These are phyloP conservation scores for Apodemia duryi DNA, from an alignment of 2,888 invertebrate genomes.

Conservation along the genomic window DNA sequence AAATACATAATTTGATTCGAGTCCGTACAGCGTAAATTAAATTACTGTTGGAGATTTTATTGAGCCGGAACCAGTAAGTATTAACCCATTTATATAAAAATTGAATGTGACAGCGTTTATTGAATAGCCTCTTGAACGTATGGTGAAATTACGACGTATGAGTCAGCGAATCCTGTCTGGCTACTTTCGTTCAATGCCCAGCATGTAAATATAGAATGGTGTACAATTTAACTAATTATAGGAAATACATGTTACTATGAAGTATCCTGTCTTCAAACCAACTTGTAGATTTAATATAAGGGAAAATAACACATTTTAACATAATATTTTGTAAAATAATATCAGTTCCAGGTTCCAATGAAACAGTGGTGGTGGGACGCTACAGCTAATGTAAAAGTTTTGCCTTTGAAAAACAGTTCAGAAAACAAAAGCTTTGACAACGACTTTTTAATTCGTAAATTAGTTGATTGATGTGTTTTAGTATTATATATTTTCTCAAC, in stretches of 20 bases:
- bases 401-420: too few relatives aligned
- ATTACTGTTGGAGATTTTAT: not conserved
- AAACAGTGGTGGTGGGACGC: too few relatives aligned
- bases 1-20: not conserved
- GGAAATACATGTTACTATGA: slow-evolving; percentile 12
- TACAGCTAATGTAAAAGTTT: too few relatives aligned
- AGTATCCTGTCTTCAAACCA: not conserved
- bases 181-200: slow-evolving; percentile 30
- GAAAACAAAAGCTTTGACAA: too few relatives aligned
- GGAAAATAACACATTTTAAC: not conserved
- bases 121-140: slow-evolving; percentile 21
- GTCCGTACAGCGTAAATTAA: not conserved
- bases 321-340: too few relatives aligned
- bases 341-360: too few relatives aligned
- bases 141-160: slow-evolving; percentile 33
- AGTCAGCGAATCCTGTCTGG: slow-evolving; percentile 30
- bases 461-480: too few relatives aligned
- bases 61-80: not conserved
- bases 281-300: too few relatives aligned
- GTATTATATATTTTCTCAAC: too few relatives aligned
- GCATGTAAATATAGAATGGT: slow-evolving; percentile 20
- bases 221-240: slow-evolving; percentile 27
- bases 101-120: slow-evolving; percentile 16
- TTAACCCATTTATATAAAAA: slow-evolving; percentile 11
- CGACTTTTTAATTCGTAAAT: too few relatives aligned